phyloP scores from a whole-genome alignment of 2,888 invertebrate species.

The Periphyllus acericola region DNA sequence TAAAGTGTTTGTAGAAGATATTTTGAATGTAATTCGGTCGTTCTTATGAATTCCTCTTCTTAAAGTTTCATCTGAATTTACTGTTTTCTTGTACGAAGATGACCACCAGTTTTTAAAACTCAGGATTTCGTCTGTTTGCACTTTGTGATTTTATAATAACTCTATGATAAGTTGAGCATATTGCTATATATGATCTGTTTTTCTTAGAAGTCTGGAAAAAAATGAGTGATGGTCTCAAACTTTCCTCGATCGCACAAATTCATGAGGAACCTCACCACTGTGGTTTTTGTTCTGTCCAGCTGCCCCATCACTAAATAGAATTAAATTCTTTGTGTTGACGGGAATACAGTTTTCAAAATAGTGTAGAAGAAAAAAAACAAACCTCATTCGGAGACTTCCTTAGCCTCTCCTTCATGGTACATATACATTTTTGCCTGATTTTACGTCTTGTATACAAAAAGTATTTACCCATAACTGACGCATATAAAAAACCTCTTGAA shows the following conservation, averaged over 20 bases:
- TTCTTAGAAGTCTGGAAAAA: slow-evolving; percentile 58
- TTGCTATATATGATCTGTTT: slow-evolving; percentile 45
- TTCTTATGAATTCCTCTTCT: too few relatives aligned
- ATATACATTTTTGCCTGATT: too few relatives aligned
- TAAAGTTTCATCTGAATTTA: too few relatives aligned
- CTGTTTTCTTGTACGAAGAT: too few relatives aligned
- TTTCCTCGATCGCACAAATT: slow-evolving; percentile 35
- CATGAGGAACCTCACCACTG: slow-evolving; percentile 28
- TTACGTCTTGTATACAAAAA: slow-evolving; percentile 64
- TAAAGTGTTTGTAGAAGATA: slow-evolving; percentile 50
- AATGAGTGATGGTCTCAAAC: slow-evolving; percentile 48
- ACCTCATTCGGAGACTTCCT: slow-evolving; percentile 63
- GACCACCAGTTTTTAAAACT: too few relatives aligned
- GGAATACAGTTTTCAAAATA: slow-evolving; percentile 56
- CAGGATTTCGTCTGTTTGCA: slow-evolving; percentile 35
- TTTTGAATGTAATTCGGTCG: slow-evolving; percentile 48
- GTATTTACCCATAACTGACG: slow-evolving; percentile 63
- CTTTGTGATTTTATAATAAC: slow-evolving; percentile 24
- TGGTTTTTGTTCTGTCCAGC: slow-evolving; percentile 44
- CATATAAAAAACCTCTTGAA: slow-evolving; percentile 64
- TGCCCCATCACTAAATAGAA: slow-evolving; percentile 14
- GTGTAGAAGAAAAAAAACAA: slow-evolving; percentile 62
- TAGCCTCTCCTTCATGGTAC: slow-evolving; percentile 64
- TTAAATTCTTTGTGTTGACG: slow-evolving; percentile 21
- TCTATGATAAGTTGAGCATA: slow-evolving; percentile 44